phyloP scores from a whole-genome alignment of 2,888 invertebrate genomes.

The Opisthograptis luteolata region DNA sequence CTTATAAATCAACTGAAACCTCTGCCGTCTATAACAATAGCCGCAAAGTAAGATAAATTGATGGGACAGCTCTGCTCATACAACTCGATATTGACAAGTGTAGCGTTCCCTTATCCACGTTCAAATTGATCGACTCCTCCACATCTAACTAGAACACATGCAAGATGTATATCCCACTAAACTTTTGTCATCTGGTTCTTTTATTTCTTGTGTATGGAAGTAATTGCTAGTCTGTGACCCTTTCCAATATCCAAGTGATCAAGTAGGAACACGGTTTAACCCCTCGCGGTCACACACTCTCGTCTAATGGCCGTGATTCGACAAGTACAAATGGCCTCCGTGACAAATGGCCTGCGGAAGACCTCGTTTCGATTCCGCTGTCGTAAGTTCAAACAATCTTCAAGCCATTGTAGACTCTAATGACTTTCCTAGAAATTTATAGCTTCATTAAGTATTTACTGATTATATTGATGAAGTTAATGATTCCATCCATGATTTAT shows the following conservation, averaged over 20 bases:
- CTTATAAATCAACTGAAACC: slow-evolving; percentile 79
- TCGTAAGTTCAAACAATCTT: slow-evolving; percentile 70
- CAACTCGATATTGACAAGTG: slow-evolving; percentile 75
- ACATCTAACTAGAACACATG: slow-evolving; percentile 38
- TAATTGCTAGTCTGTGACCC: slow-evolving; percentile 55
- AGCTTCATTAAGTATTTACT: slow-evolving; percentile 30
- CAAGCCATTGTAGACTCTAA: slow-evolving; percentile 69
- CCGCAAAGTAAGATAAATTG: slow-evolving; percentile 82
- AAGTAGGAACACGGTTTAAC: slow-evolving; percentile 68
- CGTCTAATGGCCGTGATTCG: slow-evolving; percentile 84
- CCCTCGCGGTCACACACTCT: slow-evolving; percentile 82
- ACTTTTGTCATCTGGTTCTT: slow-evolving; percentile 39
- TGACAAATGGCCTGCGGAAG: slow-evolving; percentile 83
- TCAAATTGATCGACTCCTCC: slow-evolving; percentile 49
- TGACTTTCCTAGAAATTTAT: slow-evolving; percentile 46
- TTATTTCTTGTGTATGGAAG: slow-evolving; percentile 23
- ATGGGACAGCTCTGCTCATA: slow-evolving; percentile 72
- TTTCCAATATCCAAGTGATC: slow-evolving; percentile 51
- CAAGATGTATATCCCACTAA: slow-evolving; percentile 23
- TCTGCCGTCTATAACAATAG: slow-evolving; percentile 72
- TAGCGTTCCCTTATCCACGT: slow-evolving; percentile 58
- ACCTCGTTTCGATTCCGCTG: slow-evolving; percentile 67
- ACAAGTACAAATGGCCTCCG: slow-evolving; percentile 84
- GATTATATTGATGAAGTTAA: slow-evolving; percentile 32
- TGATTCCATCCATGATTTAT: slow-evolving; percentile 34